Evolutionary conservation across 2,113 vertebrate genomes (phyloP).

Genomic region (Alethe castanea): DNA sequence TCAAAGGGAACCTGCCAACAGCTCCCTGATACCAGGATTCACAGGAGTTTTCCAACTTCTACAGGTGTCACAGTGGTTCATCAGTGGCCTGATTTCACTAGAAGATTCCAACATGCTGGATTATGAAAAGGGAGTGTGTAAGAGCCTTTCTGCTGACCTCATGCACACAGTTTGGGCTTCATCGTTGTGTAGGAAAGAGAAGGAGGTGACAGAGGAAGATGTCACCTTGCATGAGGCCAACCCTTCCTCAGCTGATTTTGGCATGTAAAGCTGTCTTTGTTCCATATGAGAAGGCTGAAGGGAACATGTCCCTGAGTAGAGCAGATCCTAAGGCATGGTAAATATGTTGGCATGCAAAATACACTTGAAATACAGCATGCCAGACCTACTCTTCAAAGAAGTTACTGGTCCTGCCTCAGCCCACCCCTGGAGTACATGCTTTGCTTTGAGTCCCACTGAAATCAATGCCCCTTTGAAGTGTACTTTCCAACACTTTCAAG

Average conservation of each 20-base stretch:
- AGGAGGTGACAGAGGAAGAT: not conserved
- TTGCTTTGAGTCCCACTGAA: not conserved
- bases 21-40: not conserved
- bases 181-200: not conserved
- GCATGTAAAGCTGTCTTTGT: not conserved
- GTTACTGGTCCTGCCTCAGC: not conserved
- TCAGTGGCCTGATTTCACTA: not conserved
- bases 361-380: not conserved
- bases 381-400: not conserved
- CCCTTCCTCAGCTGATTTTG: not conserved
- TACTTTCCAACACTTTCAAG: not conserved
- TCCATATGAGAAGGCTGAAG: not conserved
- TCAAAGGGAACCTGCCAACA: not conserved
- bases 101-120: not conserved
- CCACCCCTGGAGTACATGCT: not conserved
- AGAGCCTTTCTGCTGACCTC: not conserved
- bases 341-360: not conserved
- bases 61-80: not conserved
- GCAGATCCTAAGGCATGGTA: not conserved
- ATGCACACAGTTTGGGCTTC: not conserved
- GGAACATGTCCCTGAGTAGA: not conserved
- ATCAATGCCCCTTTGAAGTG: not conserved
- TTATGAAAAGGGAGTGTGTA: not conserved
- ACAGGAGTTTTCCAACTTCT: not conserved
- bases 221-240: not conserved